Percentiles rank a stretch among this genome's conserved stretches.
Conservation (phyloP, 2,797 vertebrate species). For the Brotula barbata region DNA sequence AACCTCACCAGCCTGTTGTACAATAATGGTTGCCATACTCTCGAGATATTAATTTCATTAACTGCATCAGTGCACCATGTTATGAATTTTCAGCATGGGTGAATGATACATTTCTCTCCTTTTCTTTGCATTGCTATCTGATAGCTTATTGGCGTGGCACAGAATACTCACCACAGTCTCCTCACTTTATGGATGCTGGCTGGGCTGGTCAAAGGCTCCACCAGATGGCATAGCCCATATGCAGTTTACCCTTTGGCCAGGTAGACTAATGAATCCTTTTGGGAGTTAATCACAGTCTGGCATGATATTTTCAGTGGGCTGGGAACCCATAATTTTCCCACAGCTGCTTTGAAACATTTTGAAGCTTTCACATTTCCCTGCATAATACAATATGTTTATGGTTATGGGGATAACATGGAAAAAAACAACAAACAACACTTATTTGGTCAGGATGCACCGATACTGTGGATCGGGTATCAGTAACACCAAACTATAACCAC, state of each 20-base stretch:
- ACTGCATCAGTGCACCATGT: slow-evolving; percentile 49
- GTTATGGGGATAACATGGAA: slow-evolving; percentile 31
- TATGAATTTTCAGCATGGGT: slow-evolving; percentile 52
- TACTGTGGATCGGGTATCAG: no score
- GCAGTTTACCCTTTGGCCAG: slow-evolving; percentile 76
- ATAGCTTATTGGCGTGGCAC: slow-evolving; percentile 50
- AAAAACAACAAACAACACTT: no score
- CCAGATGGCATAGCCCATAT: slow-evolving; percentile 77
- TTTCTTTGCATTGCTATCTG: slow-evolving; percentile 50
- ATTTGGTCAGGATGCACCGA: no score
- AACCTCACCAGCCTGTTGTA: slow-evolving; percentile 23
- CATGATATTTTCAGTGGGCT: slow-evolving; percentile 54
- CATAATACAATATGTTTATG: slow-evolving; percentile 56
- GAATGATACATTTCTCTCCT: slow-evolving; percentile 37
- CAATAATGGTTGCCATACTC: slow-evolving; percentile 27
- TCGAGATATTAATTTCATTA: slow-evolving; percentile 51
- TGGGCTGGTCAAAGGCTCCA: slow-evolving; percentile 64
- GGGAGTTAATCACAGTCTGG: slow-evolving; percentile 72
- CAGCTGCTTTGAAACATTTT: slow-evolving; percentile 53
- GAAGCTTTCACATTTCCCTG: slow-evolving; percentile 43
- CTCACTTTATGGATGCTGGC: slow-evolving; percentile 66
- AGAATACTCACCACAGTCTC: slow-evolving; percentile 48
- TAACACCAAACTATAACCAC: no score
- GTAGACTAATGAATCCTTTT: slow-evolving; percentile 78
- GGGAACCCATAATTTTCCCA: slow-evolving; percentile 48